These are phyloP conservation scores for Centropus bengalensis DNA, from an alignment of 2,113 vertebrate genomes.

Conservation along the genomic window DNA sequence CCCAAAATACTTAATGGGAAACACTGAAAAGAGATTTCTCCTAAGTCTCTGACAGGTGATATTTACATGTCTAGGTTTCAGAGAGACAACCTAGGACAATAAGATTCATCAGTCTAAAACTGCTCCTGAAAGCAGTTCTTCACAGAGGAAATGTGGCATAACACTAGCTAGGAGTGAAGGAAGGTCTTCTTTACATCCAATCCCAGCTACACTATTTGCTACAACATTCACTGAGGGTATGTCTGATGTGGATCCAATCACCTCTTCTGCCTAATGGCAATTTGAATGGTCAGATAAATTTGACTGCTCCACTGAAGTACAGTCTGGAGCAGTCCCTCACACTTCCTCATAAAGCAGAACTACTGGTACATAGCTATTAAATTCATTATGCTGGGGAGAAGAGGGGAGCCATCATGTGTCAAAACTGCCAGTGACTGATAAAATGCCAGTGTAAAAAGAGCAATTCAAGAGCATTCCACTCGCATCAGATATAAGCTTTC, in stretches of 20 bases:
- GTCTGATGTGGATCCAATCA: background rate
- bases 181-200: background rate
- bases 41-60: background rate
- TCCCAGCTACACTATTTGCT: background rate
- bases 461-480: background rate
- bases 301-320: background rate
- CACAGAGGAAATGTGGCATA: background rate
- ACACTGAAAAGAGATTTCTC: background rate
- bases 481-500: background rate
- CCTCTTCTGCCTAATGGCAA: background rate
- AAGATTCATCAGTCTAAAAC: background rate
- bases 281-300: background rate
- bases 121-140: background rate
- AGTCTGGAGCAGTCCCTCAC: background rate
- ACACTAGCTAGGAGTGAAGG: background rate
- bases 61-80: background rate
- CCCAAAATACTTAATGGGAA: background rate
- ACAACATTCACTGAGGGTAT: rapidly evolving
- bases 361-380: background rate
- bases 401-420: background rate
- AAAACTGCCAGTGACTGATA: background rate
- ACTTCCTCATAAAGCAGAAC: background rate
- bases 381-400: background rate
- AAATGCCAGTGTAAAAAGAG: background rate
- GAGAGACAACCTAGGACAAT: background rate